phyloP scores from a whole-genome alignment of 92 coral and sea anemone species.

The Palythoa caribaeorum region DNA sequence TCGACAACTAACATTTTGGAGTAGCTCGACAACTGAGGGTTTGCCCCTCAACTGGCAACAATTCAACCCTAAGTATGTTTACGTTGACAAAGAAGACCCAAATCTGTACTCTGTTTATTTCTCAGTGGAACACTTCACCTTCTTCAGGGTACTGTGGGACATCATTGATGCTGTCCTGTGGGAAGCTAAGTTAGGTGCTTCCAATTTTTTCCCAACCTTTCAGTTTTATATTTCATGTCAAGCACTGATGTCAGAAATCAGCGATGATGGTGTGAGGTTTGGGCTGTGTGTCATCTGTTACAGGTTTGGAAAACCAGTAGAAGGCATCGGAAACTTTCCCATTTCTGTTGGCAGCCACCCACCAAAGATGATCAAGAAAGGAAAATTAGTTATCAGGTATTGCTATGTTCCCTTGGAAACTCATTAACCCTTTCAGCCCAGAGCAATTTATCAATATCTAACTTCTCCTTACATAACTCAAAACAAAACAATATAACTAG shows the following conservation, averaged over 20 bases:
- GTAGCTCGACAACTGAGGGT: conserved; percentile 84
- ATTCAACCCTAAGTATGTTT: conserved; percentile 70
- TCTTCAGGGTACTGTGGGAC: conserved; percentile 89
- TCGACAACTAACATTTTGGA: conserved; percentile 89
- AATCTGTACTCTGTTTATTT: conserved; percentile 82
- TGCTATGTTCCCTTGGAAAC: background rate
- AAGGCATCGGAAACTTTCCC: conserved; percentile 94
- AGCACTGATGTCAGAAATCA: conserved; percentile 92
- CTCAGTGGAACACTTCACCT: conserved; percentile 92
- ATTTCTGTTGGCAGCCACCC: conserved; percentile 84
- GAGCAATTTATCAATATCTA: too few species aligned
- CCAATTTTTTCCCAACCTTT: conserved; percentile 82
- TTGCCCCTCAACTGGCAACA: conserved; percentile 88
- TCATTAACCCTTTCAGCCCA: too few species aligned
- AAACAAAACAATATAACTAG: too few species aligned
- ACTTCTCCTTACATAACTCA: too few species aligned
- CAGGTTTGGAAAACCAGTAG: conserved; percentile 86
- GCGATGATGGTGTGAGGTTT: conserved; percentile 83
- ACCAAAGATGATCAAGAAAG: conserved; percentile 88
- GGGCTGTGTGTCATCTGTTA: conserved; percentile 90
- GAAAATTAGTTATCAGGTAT: conserved; percentile 88
- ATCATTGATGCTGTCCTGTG: conserved; percentile 80
- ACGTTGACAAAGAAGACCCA: conserved; percentile 73
- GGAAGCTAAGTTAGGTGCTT: conserved; percentile 95
- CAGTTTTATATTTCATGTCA: conserved; percentile 90